A percentile compares a stretch with the other conserved stretches of the same genome.
Evolutionary conservation across 2,888 invertebrate species (phyloP).

Genomic region (Tenthredo notha): DNA sequence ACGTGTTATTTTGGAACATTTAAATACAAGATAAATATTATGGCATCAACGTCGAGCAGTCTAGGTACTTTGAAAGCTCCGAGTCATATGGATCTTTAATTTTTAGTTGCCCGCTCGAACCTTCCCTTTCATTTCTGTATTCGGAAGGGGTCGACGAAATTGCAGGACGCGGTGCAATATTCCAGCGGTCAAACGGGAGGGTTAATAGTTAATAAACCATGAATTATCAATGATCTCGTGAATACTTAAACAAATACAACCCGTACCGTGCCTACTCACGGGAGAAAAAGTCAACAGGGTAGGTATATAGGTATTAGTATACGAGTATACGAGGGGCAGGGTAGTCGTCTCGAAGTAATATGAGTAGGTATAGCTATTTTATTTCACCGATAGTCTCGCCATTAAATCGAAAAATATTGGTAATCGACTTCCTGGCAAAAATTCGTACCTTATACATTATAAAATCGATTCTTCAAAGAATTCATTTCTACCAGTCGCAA

Average conservation of each 20-base stretch:
- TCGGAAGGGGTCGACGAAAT: conserved; percentile 39
- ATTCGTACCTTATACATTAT: not conserved
- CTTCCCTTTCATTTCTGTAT: conserved; percentile 35
- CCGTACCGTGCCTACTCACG: not conserved
- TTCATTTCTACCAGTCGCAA: not conserved
- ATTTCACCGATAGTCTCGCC: not conserved
- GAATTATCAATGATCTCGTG: conserved; percentile 32
- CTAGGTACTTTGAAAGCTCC: not conserved
- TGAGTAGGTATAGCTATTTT: not conserved
- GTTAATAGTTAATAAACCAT: conserved; percentile 42
- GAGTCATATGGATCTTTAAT: not conserved
- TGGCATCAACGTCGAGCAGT: not conserved
- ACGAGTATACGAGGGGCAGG: not conserved
- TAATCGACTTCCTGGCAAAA: not conserved
- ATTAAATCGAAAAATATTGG: conserved; percentile 12
- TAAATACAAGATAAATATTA: not conserved
- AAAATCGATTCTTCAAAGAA: not conserved
- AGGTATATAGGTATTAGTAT: not conserved
- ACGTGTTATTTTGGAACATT: not conserved
- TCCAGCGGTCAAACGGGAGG: conserved; percentile 47
- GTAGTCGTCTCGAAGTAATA: not conserved
- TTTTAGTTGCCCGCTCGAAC: conserved; percentile 5
- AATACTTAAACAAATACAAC: conserved; percentile 43
- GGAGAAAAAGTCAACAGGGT: conserved; percentile 25
- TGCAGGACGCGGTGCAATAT: conserved; percentile 43